Percentiles rank a stretch among this genome's conserved stretches.
phyloP scores from a whole-genome alignment of 2,797 vertebrate genomes.

The Eulemur albifrons region DNA sequence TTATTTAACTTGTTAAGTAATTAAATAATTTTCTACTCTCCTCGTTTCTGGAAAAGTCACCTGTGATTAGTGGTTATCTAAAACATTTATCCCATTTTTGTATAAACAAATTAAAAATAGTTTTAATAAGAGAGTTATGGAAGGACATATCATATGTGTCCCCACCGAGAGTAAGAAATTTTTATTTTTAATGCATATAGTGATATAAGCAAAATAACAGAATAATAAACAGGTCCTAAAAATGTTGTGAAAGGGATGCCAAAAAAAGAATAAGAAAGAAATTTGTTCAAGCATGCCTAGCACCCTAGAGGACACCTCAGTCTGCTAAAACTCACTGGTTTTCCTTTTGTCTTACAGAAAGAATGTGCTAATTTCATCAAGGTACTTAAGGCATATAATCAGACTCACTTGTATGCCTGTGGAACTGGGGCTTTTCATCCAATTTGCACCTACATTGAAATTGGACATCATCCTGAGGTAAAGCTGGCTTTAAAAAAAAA shows the following conservation, averaged over 20 bases:
- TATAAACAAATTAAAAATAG: not conserved
- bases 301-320: conserved; percentile 25
- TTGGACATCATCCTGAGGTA: conserved; percentile 97
- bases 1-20: not conserved
- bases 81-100: not conserved
- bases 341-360: conserved; percentile 88
- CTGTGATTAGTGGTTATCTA: not conserved
- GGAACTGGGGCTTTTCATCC: conserved; percentile 98
- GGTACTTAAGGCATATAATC: conserved; percentile 94
- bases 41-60: not conserved
- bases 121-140: not conserved
- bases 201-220: conserved; percentile 63
- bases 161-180: not conserved
- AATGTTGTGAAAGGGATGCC: conserved; percentile 38
- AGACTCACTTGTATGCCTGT: conserved; percentile 95
- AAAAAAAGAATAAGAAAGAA: conserved; percentile 54
- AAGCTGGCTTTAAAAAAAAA: conserved; percentile 56
- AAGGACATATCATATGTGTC: not conserved
- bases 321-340: conserved; percentile 71
- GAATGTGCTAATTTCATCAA: conserved; percentile 98
- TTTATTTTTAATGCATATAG: conserved; percentile 57
- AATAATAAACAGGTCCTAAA: conserved; percentile 52
- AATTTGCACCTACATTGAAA: conserved; percentile 94
- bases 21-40: not conserved
- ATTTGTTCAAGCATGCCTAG: conserved; percentile 27